A percentile compares a stretch with the other conserved stretches of the same genome.
These are phyloP conservation scores for Upupa epops DNA, from an alignment of 2,113 vertebrate species.

Conservation along the genomic window DNA sequence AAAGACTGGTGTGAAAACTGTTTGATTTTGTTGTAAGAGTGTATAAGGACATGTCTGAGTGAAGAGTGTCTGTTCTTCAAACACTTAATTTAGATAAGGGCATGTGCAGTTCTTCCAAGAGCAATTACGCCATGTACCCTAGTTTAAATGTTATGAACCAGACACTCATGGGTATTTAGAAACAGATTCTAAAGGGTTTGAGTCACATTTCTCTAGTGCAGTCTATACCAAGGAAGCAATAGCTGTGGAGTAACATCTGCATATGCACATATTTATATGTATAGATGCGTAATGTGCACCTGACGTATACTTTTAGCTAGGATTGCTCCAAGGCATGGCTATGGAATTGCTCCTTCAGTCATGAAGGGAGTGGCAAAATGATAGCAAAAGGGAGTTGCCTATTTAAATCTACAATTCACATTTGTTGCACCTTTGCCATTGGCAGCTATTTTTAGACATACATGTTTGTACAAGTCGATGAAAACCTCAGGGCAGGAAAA, in stretches of 20 bases:
- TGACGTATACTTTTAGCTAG: background rate
- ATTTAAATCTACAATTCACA: background rate
- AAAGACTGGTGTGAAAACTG: constrained; percentile 33
- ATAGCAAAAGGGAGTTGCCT: background rate
- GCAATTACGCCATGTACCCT: constrained; percentile 10
- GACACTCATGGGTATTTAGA: constrained; percentile 33
- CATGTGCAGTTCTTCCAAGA: constrained; percentile 31
- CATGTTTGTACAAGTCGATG: background rate
- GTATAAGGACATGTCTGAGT: constrained; percentile 49
- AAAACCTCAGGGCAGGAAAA: background rate
- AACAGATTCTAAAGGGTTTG: background rate
- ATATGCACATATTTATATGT: background rate
- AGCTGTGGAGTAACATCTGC: background rate
- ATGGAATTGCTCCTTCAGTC: background rate
- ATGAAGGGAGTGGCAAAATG: background rate
- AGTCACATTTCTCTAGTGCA: background rate
- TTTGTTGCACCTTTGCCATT: background rate
- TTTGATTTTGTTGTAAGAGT: background rate
- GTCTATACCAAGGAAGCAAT: background rate
- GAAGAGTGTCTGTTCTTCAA: constrained; percentile 69
- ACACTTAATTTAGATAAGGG: constrained; percentile 59
- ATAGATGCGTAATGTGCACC: background rate
- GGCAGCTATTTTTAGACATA: background rate
- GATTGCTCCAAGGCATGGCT: background rate
- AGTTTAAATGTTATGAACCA: constrained; percentile 53